Percentiles rank a stretch among this genome's conserved stretches.
These are phyloP conservation scores for Rhagoletis zephyria DNA, from an alignment of 1,140 invertebrate genomes.

Conservation along the genomic window DNA sequence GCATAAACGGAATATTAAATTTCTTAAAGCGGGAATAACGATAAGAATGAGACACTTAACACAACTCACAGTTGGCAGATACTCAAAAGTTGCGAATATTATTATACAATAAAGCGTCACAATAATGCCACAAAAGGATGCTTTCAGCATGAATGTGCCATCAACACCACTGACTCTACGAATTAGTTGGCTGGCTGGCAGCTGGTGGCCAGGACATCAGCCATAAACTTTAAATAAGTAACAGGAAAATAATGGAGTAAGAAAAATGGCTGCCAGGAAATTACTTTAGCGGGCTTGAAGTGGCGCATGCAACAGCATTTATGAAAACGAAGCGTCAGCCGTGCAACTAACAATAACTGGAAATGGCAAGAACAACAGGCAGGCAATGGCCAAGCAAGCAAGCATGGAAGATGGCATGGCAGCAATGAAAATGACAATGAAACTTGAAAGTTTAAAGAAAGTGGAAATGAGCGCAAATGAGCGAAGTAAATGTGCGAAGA, in stretches of 20 bases:
- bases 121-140: constrained; percentile 43
- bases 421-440: constrained; percentile 21
- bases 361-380: not conserved
- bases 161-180: not conserved
- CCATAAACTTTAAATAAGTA: constrained; percentile 55
- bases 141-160: constrained; percentile 5
- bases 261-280: constrained; percentile 59
- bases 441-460: constrained; percentile 23
- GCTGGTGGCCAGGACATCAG: not conserved
- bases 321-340: not conserved
- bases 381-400: not conserved
- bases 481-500: not conserved
- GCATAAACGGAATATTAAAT: too few species aligned
- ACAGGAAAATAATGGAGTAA: constrained; percentile 57
- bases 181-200: constrained; percentile 26
- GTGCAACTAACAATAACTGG: not conserved
- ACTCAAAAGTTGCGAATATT: constrained; percentile 51
- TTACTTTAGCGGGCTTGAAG: constrained; percentile 58
- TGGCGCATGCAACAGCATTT: constrained; percentile 20
- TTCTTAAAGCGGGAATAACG: not conserved
- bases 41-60: constrained; percentile 12
- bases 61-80: not conserved
- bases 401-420: not conserved
- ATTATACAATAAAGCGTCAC: constrained; percentile 44
- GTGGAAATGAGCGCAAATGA: constrained; percentile 14